Percentiles rank a stretch among this genome's conserved stretches.
These are phyloP conservation scores for Vidua chalybeata DNA, from an alignment of 2,113 vertebrate genomes.

Conservation along the genomic window DNA sequence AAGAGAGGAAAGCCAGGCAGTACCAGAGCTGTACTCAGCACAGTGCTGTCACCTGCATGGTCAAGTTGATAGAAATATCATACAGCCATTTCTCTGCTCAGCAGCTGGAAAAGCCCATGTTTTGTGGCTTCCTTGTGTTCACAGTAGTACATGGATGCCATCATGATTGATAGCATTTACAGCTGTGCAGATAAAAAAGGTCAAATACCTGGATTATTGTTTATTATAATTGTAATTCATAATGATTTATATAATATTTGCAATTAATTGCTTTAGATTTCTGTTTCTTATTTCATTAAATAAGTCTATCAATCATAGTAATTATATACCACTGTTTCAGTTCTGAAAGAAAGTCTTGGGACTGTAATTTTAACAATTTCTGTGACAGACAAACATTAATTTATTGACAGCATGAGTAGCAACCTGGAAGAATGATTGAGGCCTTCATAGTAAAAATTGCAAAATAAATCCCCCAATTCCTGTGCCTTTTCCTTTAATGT, in stretches of 20 bases:
- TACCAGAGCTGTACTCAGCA: neutral
- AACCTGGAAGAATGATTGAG: neutral
- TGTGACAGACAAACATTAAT: neutral
- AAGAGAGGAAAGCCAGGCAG: neutral
- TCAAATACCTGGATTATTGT: neutral
- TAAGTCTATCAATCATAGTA: neutral
- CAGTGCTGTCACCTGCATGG: neutral
- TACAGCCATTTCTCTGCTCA: neutral
- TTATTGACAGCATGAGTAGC: neutral
- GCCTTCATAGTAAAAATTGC: neutral
- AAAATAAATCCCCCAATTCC: neutral
- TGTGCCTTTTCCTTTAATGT: neutral
- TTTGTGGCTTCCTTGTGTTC: neutral
- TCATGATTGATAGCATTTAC: neutral
- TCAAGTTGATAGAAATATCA: neutral
- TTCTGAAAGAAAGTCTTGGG: neutral
- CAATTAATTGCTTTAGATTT: neutral
- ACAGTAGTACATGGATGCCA: neutral
- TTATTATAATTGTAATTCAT: neutral
- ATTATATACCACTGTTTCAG: neutral
- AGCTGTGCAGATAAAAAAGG: neutral
- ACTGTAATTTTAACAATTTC: neutral
- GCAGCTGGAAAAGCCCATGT: neutral
- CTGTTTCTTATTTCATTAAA: neutral
- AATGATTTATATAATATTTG: neutral